Base-by-base conservation (phyloP, 2,113 vertebrate genomes). In the Tonatia bakeri region DNA sequence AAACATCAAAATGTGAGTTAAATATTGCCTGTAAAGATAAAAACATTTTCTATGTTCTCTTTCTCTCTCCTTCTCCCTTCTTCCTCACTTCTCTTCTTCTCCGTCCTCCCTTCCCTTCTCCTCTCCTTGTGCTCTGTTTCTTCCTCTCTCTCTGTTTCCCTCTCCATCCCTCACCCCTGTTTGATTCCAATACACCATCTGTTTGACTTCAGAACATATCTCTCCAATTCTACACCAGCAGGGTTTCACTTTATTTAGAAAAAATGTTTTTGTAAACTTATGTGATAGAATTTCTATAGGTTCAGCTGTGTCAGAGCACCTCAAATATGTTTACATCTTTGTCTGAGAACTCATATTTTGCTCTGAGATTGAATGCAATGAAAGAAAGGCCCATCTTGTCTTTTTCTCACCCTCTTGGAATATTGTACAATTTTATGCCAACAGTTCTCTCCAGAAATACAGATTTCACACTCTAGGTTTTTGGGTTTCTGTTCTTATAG, bases 1-100 rank as follows among this genome's bases (percentile, higher is more conserved):
- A 83, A 93, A 85, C 52, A 91, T 94, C 33, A 94, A 59, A 93
- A 80, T 89, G 69, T 92, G 61, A 97, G 33, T 93, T 90, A 91
- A 91, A 81, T 91, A 73, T 96, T 97, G n/a, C 45, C 40, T 69
- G 14, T 93, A 38, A 94, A 91, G 64, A 73, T 56, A 85, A 81
- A 88, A 89, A 80, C 28, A 86, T 80, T 95, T 87, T 75, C 14
- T 82, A 6, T 14, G 69, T 82, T 87, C 15, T 59, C 11, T 73
- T 4, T 67, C 16, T 59, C 22, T 17, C 33, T 77, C 56, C 61
- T 22, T 19, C 13, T 36, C 9, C 6, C 36, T 40, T 65, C 26
- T 28, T 36, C 10, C 73, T 40, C 33, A 6, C 47, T 2, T 28
- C 12, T 65, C 64, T 31, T 24, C 47, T 26, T 22, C 47, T 40